Percentiles rank a stretch among this genome's conserved stretches.
These are phyloP conservation scores for Helicoverpa assulta DNA, from an alignment of 2,888 invertebrate genomes.

Conservation along the genomic window DNA sequence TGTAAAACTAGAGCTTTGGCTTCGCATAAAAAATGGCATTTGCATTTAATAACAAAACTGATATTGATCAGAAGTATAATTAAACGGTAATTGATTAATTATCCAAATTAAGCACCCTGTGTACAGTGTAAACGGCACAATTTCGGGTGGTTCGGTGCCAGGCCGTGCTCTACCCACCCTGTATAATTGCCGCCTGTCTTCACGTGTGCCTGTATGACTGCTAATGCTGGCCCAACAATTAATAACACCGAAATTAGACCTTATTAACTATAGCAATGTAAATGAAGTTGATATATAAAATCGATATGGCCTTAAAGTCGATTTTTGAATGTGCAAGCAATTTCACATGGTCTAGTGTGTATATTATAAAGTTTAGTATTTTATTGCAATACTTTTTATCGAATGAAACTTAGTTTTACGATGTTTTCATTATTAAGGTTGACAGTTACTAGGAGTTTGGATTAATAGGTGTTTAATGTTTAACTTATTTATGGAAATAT, in stretches of 20 bases:
- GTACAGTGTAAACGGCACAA: slow-evolving; percentile 75
- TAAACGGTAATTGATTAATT: neutral
- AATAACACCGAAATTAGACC: slow-evolving; percentile 26
- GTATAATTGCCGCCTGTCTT: slow-evolving; percentile 85
- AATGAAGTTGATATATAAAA: slow-evolving; percentile 11
- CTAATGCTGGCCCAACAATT: slow-evolving; percentile 51
- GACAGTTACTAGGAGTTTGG: slow-evolving; percentile 51
- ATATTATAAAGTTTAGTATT: slow-evolving; percentile 39
- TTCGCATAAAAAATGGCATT: neutral
- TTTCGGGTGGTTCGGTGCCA: slow-evolving; percentile 86
- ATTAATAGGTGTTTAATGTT: slow-evolving; percentile 59
- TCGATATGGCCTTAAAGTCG: slow-evolving; percentile 4
- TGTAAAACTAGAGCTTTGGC: neutral
- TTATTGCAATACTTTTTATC: slow-evolving; percentile 54
- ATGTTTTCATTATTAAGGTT: slow-evolving; percentile 43
- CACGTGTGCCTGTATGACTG: slow-evolving; percentile 80
- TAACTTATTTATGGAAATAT: slow-evolving; percentile 42
- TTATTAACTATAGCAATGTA: neutral
- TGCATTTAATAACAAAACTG: neutral
- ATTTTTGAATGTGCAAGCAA: slow-evolving; percentile 10
- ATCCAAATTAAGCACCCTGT: slow-evolving; percentile 69
- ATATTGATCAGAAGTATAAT: neutral
- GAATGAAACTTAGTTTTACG: slow-evolving; percentile 43
- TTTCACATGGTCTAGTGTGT: neutral
- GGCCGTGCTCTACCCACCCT: slow-evolving; percentile 80